These are phyloP conservation scores for Discoglossus pictus DNA, from an alignment of 2,797 vertebrate genomes.

Conservation along the genomic window DNA sequence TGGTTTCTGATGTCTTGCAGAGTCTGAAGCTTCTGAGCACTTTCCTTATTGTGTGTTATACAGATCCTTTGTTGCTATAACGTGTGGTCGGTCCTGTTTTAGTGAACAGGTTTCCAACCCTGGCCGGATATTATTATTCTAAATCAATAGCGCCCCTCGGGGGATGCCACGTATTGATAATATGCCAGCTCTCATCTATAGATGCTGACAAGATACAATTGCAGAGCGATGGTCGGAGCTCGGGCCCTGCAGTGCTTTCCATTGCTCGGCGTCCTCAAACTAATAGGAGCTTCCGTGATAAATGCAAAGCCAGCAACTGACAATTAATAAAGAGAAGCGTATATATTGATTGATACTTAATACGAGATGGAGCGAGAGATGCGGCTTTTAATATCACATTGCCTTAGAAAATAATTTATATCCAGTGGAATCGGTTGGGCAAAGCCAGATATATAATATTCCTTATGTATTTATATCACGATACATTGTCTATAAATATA, in stretches of 20 bases:
- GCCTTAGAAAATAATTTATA: too few relatives aligned
- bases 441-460: too few relatives aligned
- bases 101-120: conserved; percentile 33
- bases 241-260: conserved; percentile 25
- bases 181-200: conserved; percentile 49
- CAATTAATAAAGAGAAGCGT: conserved; percentile 50
- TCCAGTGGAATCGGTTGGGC: too few relatives aligned
- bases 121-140: conserved; percentile 33
- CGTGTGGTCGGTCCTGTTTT: conserved; percentile 17
- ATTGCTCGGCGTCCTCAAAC: conserved; percentile 34
- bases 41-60: too few relatives aligned
- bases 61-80: too few relatives aligned
- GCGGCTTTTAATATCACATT: too few relatives aligned
- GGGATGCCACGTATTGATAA: conserved; percentile 48
- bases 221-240: conserved; percentile 15
- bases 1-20: too few relatives aligned
- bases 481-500: too few relatives aligned
- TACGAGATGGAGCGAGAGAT: conserved; percentile 10
- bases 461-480: too few relatives aligned
- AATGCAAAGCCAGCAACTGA: conserved; percentile 38
- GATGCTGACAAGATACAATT: conserved; percentile 44
- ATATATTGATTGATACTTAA: conserved; percentile 48
- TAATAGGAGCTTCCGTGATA: conserved; percentile 43
- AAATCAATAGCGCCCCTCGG: conserved; percentile 40
- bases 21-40: too few relatives aligned